phyloP scores from a whole-genome alignment of 2,888 invertebrate genomes.

The Dicycla oo region DNA sequence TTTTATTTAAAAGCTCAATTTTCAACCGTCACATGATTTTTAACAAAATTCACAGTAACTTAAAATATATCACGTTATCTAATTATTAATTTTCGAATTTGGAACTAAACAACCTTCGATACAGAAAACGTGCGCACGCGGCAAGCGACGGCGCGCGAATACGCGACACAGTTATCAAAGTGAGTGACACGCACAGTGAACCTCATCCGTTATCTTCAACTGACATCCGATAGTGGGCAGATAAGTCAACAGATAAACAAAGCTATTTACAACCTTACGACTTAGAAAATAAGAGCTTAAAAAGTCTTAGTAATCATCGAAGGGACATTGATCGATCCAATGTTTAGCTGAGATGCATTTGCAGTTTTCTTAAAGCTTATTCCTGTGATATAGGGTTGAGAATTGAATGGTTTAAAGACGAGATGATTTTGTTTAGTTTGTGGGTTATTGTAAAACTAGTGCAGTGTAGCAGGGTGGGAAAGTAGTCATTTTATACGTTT shows the following conservation, averaged over 20 bases:
- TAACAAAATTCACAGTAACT: constrained; percentile 22
- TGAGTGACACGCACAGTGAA: constrained; percentile 61
- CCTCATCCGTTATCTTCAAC: constrained; percentile 76
- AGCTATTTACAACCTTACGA: constrained; percentile 49
- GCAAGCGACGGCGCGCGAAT: constrained; percentile 69
- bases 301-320: constrained; percentile 37
- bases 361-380: constrained; percentile 28
- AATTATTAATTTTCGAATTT: constrained; percentile 30
- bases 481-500: constrained; percentile 67
- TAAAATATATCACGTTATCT: not conserved
- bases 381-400: constrained; percentile 24
- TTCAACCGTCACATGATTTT: constrained; percentile 26
- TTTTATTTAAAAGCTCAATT: constrained; percentile 46
- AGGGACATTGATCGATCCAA: constrained; percentile 67
- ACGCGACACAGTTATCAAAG: constrained; percentile 68
- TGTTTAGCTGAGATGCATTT: constrained; percentile 16
- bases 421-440: constrained; percentile 31
- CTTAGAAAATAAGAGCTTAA: constrained; percentile 51
- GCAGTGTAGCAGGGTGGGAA: constrained; percentile 65
- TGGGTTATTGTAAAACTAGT: constrained; percentile 62
- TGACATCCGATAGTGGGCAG: constrained; percentile 70
- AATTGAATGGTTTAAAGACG: constrained; percentile 25
- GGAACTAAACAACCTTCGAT: constrained; percentile 6
- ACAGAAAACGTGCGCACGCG: constrained; percentile 71
- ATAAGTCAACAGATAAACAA: constrained; percentile 58